Evolutionary conservation across 2,113 vertebrate species (phyloP), one percentile per base, ranked within the genome.

Genomic region (Hippocampus mohnikei): DNA sequence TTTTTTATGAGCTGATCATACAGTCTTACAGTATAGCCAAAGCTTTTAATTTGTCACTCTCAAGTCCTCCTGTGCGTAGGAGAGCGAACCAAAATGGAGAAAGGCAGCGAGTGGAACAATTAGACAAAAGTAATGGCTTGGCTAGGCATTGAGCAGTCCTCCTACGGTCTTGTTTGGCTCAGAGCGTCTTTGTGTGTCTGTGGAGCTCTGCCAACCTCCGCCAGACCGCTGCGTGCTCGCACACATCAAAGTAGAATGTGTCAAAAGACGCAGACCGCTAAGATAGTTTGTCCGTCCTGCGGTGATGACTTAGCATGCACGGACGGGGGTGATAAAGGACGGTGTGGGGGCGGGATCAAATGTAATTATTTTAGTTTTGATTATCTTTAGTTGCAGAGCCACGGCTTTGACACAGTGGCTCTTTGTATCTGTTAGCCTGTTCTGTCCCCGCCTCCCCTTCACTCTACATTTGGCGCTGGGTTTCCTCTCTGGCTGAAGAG

Each of bases 291-390:
- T 67, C 41, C 58, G 70, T 70, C 78, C 75, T 74, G 77, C 21
- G 25, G 71, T 73, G 76, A 75, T 84, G 83, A 87, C 83, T 78
- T 75, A 67, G 67, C 70, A 74, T 65, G 69, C 59, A n/a, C 33
- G 12, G 42, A 8, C 27, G 27, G 27, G 33, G 64, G 77, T 59
- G 58, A 74, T 64, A 16, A 27, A 65, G 48, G 23, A 8, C 42
- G 12, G n/a, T 33, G 41, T 15, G 29, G 78, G 67, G 50, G 42
- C 12, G 73, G n/a, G 23, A 27, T 85, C 72, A 81, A 70, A 83
- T 86, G 73, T 77, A 79, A 85, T 85, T 89, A 88, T 88, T 88
- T 87, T 81, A 86, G 76, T 66, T 78, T 84, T 87, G 60, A 77
- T 86, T 85, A 87, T 90, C 78, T 85, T 72, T 66, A 78, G 70